Evolutionary conservation across 1,140 invertebrate genomes (phyloP).

Genomic region (Rhopalosiphum maidis): DNA sequence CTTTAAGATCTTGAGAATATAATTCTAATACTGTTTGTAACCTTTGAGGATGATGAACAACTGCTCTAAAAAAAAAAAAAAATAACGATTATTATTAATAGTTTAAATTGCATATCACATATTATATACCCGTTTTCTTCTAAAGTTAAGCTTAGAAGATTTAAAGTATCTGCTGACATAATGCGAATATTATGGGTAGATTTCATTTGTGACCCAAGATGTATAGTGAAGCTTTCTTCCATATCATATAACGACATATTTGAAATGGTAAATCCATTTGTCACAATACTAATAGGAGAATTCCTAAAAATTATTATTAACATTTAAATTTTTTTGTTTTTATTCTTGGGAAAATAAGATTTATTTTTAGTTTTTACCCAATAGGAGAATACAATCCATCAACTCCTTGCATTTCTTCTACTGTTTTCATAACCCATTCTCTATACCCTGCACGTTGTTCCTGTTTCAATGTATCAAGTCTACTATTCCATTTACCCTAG

Average conservation of each 20-base stretch:
- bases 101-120: not conserved
- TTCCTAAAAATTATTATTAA: slow-evolving; percentile 50
- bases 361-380: not conserved
- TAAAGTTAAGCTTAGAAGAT: slow-evolving; percentile 73
- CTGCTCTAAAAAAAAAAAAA: slow-evolving; percentile 64
- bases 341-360: not conserved
- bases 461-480: slow-evolving; percentile 74
- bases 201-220: slow-evolving; percentile 96
- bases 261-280: slow-evolving; percentile 50
- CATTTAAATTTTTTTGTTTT: not conserved
- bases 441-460: slow-evolving; percentile 77
- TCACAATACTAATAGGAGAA: slow-evolving; percentile 58
- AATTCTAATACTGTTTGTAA: slow-evolving; percentile 92
- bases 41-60: slow-evolving; percentile 77
- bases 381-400: slow-evolving; percentile 49
- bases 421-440: slow-evolving; percentile 79
- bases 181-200: slow-evolving; percentile 97
- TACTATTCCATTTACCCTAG: slow-evolving; percentile 71
- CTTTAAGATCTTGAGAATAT: slow-evolving; percentile 90
- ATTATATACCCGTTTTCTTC: slow-evolving; percentile 54
- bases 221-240: slow-evolving; percentile 97
- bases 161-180: slow-evolving; percentile 83
- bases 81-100: not conserved
- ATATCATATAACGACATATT: slow-evolving; percentile 62
- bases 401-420: slow-evolving; percentile 67